Conservation (phyloP, 2,888 invertebrate species). For the Petrolisthes cinctipes region DNA sequence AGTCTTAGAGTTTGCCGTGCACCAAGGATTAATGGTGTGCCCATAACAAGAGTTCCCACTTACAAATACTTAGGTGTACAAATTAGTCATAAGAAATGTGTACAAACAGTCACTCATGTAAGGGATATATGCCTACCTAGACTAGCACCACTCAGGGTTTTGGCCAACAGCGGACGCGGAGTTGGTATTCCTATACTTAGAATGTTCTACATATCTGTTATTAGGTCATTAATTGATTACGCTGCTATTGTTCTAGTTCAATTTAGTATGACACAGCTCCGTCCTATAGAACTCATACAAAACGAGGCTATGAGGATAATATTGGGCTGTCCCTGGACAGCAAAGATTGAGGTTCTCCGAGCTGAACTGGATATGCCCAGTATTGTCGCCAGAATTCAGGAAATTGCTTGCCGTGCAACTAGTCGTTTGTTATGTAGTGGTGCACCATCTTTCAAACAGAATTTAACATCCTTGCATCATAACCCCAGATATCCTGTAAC, state of each 20-base stretch:
- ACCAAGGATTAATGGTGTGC: not conserved
- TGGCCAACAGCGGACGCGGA: not conserved
- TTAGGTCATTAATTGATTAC: not conserved
- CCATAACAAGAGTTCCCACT: not conserved
- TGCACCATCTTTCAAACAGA: not conserved
- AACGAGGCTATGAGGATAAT: too few relatives aligned
- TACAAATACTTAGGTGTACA: not conserved
- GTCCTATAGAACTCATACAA: too few relatives aligned
- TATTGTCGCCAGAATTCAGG: not conserved
- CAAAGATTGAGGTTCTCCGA: not conserved
- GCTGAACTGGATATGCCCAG: not conserved
- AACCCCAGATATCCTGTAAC: too few relatives aligned
- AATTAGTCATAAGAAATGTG: not conserved
- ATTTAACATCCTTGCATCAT: too few relatives aligned
- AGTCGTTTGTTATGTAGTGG: not conserved
- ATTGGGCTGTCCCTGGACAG: not conserved
- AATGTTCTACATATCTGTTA: not conserved
- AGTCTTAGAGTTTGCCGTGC: too few relatives aligned
- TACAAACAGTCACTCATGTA: not conserved
- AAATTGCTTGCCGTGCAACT: not conserved
- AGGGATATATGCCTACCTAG: not conserved
- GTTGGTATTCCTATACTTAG: not conserved
- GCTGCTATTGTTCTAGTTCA: too few relatives aligned
- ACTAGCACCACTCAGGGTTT: not conserved
- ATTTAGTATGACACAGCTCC: too few relatives aligned